phyloP scores from a whole-genome alignment of 2,113 vertebrate species.

The Ammospiza nelsoni region DNA sequence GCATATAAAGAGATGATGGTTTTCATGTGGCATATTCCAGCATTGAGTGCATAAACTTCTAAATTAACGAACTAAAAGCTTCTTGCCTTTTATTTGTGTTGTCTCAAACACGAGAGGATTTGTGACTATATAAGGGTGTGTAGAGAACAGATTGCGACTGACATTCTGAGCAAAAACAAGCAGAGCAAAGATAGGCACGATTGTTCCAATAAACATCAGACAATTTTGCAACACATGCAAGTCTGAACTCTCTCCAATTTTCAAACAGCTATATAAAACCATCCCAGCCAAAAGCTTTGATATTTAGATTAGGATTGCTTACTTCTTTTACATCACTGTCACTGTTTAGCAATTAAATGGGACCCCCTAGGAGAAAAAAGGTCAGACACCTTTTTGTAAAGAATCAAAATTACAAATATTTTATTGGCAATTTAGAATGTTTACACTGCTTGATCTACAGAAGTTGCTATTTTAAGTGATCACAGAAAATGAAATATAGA shows the following conservation, averaged over 20 bases:
- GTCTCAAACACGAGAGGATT: not conserved
- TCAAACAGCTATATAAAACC: not conserved
- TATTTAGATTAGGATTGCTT: not conserved
- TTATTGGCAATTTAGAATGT: conserved; percentile 71
- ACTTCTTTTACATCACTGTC: not conserved
- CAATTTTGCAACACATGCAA: not conserved
- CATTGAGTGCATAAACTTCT: not conserved
- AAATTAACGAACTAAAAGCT: not conserved
- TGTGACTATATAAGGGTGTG: conserved; percentile 56
- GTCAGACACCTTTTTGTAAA: not conserved
- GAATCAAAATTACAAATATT: conserved; percentile 48
- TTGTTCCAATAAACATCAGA: conserved; percentile 26
- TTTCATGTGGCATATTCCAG: not conserved
- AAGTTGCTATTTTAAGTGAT: conserved; percentile 48
- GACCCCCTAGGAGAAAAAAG: not conserved
- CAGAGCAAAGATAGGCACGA: conserved; percentile 29
- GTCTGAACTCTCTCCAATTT: conserved; percentile 20
- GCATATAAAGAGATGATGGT: not conserved
- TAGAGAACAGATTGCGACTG: conserved; percentile 5
- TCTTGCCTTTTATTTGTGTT: conserved; percentile 7
- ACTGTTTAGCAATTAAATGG: not conserved
- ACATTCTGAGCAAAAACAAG: conserved; percentile 37
- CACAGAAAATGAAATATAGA: conserved; percentile 51
- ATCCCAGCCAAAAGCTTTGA: not conserved
- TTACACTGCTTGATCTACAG: conserved; percentile 51